A percentile compares a stretch with the other conserved stretches of the same genome.
Conservation (phyloP, 2,797 vertebrate genomes). For the Sphenodon punctatus region DNA sequence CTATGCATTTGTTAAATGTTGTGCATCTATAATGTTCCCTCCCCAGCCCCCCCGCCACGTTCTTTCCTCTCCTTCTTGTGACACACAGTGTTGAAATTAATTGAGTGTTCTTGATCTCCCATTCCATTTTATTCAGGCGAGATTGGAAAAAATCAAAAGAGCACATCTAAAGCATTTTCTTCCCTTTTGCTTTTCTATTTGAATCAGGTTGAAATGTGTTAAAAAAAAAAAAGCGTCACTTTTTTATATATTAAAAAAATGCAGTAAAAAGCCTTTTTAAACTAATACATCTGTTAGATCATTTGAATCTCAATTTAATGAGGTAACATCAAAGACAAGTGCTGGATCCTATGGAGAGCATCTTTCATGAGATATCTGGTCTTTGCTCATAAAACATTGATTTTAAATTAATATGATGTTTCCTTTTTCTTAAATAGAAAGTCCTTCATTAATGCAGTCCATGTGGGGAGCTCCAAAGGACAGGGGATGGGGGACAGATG, state of each 20-base stretch:
- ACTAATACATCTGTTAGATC: conserved; percentile 83
- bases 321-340: conserved; percentile 79
- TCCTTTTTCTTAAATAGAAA: conserved; percentile 41
- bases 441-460: conserved; percentile 66
- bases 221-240: conserved; percentile 55
- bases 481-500: conserved; percentile 67
- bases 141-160: conserved; percentile 83
- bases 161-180: conserved; percentile 81
- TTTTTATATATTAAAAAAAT: conserved; percentile 73
- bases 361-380: conserved; percentile 70
- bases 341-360: conserved; percentile 60
- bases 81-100: conserved; percentile 83
- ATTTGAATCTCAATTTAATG: conserved; percentile 84
- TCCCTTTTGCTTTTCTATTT: conserved; percentile 78
- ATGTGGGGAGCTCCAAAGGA: conserved; percentile 60
- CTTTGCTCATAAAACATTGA: conserved; percentile 73
- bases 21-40: conserved; percentile 72
- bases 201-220: conserved; percentile 80
- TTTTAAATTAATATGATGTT: conserved; percentile 75
- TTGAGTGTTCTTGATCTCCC: conserved; percentile 83
- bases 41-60: conserved; percentile 31
- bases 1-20: conserved; percentile 80
- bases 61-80: conserved; percentile 65
- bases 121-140: conserved; percentile 82
- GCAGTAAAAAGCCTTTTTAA: conserved; percentile 78